A percentile compares a stretch with the other conserved stretches of the same genome.
These are phyloP conservation scores for Alaudala cheleensis DNA, from an alignment of 2,113 vertebrate genomes.

Conservation along the genomic window DNA sequence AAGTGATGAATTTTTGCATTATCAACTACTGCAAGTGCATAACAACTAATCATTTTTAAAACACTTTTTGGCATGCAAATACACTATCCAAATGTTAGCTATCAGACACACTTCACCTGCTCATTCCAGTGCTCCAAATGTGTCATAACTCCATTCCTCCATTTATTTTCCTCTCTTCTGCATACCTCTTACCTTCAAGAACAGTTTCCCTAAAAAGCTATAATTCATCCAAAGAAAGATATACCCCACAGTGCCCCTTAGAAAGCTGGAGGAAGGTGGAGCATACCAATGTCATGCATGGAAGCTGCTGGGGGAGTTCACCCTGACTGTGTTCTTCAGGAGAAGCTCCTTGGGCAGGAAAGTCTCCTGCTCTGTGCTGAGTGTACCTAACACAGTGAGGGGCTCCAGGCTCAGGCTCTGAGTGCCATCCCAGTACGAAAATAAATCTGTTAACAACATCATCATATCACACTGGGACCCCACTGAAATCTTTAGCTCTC, in stretches of 20 bases:
- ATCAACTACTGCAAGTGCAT: not conserved
- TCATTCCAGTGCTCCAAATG: not conserved
- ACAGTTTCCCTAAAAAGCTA: not conserved
- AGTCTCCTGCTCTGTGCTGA: not conserved
- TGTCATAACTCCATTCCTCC: not conserved
- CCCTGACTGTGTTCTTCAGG: no score
- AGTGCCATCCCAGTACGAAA: not conserved
- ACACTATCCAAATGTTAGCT: not conserved
- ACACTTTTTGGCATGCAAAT: not conserved
- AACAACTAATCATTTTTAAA: not conserved
- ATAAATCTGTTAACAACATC: not conserved
- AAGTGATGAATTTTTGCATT: not conserved
- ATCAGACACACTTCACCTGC: not conserved
- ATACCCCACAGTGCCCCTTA: not conserved
- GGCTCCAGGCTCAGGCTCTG: not conserved
- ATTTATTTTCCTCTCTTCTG: not conserved
- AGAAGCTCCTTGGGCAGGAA: not conserved
- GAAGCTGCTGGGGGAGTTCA: not conserved
- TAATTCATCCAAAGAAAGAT: not conserved
- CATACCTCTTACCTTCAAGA: not conserved
- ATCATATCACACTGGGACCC: not conserved
- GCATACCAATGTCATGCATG: fast-evolving
- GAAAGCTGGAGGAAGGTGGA: not conserved
- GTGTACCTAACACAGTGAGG: not conserved
- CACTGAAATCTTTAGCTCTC: not conserved